Evolutionary conservation across 2,888 invertebrate species (phyloP).

Genomic region (Hydroisotoma schaefferi): DNA sequence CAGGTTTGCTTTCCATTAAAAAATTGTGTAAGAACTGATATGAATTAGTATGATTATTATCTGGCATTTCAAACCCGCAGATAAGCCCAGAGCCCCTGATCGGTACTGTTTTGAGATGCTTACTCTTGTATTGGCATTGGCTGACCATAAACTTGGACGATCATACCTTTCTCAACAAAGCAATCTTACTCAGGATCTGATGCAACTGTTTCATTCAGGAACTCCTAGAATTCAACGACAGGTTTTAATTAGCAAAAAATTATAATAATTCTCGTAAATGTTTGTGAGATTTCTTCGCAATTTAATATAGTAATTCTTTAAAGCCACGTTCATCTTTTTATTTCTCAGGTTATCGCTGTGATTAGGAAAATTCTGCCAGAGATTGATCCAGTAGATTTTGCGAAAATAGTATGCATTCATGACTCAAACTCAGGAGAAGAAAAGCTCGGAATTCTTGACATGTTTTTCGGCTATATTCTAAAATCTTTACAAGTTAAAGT

Average conservation of each 20-base stretch:
- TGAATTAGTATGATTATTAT: constrained; percentile 3
- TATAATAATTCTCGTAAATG: too few relatives aligned
- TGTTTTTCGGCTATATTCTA: constrained; percentile 83
- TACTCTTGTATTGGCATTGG: constrained; percentile 88
- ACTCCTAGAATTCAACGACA: constrained; percentile 93
- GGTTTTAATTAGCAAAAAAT: constrained; percentile 54
- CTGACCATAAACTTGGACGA: constrained; percentile 86
- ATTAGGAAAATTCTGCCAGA: constrained; percentile 83
- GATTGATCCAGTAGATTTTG: constrained; percentile 78
- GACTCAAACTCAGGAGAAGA: constrained; percentile 16
- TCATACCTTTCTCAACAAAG: constrained; percentile 86
- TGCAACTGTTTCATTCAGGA: constrained; percentile 85
- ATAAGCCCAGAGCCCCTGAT: constrained; percentile 59
- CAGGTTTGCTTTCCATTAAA: too few relatives aligned
- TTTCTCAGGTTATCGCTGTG: constrained; percentile 70
- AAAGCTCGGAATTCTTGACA: constrained; percentile 73
- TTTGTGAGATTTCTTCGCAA: too few relatives aligned
- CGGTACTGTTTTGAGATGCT: constrained; percentile 98
- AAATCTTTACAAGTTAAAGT: constrained; percentile 88
- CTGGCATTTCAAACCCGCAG: constrained; percentile 18
- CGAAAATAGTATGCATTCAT: constrained; percentile 61
- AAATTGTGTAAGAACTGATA: too few relatives aligned
- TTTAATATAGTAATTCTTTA: too few relatives aligned
- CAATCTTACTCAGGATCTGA: constrained; percentile 75
- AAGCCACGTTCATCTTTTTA: constrained; percentile 24